Evolutionary conservation across 2,797 vertebrate species (phyloP).

Genomic region (Capromys pilorides): DNA sequence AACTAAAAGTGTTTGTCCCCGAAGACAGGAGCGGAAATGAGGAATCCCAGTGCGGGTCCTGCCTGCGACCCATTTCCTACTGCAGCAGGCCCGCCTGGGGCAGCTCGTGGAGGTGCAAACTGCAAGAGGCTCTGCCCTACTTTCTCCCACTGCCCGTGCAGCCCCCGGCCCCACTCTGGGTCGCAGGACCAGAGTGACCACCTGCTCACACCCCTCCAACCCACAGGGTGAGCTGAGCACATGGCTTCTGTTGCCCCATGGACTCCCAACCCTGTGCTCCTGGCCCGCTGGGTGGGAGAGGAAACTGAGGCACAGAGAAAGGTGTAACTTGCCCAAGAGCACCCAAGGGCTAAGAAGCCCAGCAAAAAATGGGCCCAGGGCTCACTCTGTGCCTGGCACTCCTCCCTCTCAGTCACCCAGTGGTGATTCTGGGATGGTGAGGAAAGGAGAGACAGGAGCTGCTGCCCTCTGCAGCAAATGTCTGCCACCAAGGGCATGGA

Average conservation of each 20-base stretch:
- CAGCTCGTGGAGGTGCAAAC: not conserved
- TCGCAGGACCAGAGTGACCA: not conserved
- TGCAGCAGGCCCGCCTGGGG: not conserved
- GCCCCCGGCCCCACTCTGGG: not conserved
- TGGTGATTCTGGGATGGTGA: not conserved
- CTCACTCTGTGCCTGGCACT: not conserved
- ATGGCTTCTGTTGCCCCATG: rapidly evolving
- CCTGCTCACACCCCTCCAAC: not conserved
- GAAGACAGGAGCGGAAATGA: slow-evolving; percentile 83
- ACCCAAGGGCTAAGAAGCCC: not conserved
- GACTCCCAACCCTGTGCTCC: rapidly evolving
- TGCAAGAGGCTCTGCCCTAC: slow-evolving; percentile 47
- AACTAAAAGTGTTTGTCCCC: slow-evolving; percentile 82
- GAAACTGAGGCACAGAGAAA: slow-evolving; percentile 48
- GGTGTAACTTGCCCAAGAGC: not conserved
- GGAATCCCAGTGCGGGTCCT: slow-evolving; percentile 80
- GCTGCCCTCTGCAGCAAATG: not conserved
- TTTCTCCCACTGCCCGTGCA: not conserved
- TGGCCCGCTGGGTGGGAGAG: not conserved
- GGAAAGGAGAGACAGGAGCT: not conserved
- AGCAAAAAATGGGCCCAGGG: not conserved
- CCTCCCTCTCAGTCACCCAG: not conserved
- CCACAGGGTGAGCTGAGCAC: rapidly evolving
- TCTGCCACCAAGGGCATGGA: not conserved
- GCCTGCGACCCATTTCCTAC: slow-evolving; percentile 86